Percentiles rank a stretch among this genome's conserved stretches.
Evolutionary conservation across 2,113 vertebrate species (phyloP).

Genomic region (Chloebia gouldiae): DNA sequence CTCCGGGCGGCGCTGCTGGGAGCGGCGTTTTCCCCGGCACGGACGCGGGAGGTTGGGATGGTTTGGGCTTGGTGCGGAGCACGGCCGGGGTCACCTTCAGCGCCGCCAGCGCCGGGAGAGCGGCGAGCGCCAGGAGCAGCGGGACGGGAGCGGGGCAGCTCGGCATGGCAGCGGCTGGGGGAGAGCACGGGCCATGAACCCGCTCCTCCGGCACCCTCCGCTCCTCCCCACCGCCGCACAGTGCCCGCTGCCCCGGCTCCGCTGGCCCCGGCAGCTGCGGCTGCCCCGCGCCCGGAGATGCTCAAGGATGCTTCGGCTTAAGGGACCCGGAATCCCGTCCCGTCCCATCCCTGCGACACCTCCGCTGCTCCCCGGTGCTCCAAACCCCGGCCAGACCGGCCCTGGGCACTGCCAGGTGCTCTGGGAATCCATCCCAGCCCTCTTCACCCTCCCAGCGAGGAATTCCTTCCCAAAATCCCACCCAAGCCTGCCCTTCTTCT

Average conservation of each 20-base stretch:
- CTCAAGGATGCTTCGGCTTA: not conserved
- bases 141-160: constrained; percentile 34
- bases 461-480: not conserved
- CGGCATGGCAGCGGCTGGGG: constrained; percentile 80
- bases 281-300: not conserved
- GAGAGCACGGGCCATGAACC: fast-evolving
- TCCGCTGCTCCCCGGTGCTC: not conserved
- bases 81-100: constrained; percentile 82
- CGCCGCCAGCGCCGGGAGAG: not conserved
- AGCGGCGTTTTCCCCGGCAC: constrained; percentile 34
- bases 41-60: constrained; percentile 36
- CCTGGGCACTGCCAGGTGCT: not conserved
- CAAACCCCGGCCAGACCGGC: not conserved
- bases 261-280: not conserved
- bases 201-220: fast-evolving
- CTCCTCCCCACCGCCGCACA: no score
- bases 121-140: constrained; percentile 54
- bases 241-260: no score
- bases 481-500: not conserved
- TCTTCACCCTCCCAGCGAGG: not conserved
- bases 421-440: not conserved
- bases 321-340: not conserved
- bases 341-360: not conserved
- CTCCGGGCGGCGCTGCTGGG: not conserved
- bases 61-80: constrained; percentile 85